These are phyloP conservation scores for Pammene aurita DNA, from an alignment of 2,888 invertebrate species.

Conservation along the genomic window DNA sequence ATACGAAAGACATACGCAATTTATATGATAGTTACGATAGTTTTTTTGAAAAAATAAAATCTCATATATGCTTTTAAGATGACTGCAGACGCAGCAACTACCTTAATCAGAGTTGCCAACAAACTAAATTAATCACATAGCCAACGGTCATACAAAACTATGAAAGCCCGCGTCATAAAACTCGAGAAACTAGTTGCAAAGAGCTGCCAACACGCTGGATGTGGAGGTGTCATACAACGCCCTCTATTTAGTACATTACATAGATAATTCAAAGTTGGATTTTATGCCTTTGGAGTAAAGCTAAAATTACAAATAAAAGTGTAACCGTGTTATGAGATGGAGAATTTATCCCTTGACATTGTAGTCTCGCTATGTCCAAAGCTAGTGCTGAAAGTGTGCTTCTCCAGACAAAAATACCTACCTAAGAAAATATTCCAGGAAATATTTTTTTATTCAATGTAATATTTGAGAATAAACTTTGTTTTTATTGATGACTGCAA, in stretches of 20 bases:
- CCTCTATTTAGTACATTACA: not conserved
- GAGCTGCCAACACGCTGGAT: slow-evolving; percentile 17
- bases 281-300: not conserved
- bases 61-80: too few species aligned
- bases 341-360: not conserved
- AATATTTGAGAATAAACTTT: not conserved
- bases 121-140: slow-evolving; percentile 26
- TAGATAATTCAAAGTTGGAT: not conserved
- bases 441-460: not conserved
- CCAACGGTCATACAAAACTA: slow-evolving; percentile 25
- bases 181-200: slow-evolving; percentile 7
- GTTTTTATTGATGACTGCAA: too few species aligned
- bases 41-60: too few species aligned
- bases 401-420: not conserved
- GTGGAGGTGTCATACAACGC: not conserved
- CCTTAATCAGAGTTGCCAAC: slow-evolving; percentile 24
- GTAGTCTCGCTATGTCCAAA: not conserved
- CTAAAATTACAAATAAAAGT: not conserved
- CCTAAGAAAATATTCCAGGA: not conserved
- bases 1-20: too few species aligned
- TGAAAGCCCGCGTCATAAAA: slow-evolving; percentile 22
- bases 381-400: not conserved
- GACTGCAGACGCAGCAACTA: slow-evolving; percentile 5
- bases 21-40: too few species aligned
- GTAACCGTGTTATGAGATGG: not conserved